Base-by-base conservation (phyloP, 1,140 invertebrate genomes). In the Anastatus disparis region DNA sequence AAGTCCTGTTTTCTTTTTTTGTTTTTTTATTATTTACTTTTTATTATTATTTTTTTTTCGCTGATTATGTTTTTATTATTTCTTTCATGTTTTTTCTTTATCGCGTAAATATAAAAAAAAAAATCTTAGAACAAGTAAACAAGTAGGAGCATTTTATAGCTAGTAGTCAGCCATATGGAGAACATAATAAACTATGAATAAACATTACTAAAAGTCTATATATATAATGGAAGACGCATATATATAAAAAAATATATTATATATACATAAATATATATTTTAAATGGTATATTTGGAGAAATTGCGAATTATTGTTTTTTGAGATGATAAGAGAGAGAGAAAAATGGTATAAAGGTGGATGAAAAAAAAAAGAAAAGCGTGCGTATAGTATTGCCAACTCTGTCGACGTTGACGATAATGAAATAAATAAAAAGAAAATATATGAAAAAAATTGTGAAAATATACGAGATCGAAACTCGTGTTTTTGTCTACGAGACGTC, bases 91-190 rank as follows among this genome's bases (percentile, higher is more conserved):
- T 73, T 58, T 71, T 59, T 52, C 71, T 72, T 62, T 52, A 73
- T 31, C n/a, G 61, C 53, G 38, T 70, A 73, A 52, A 72, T 67
- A 59, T 6, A 10, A 35, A 35, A 35, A 4, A 35, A 35, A 35
- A 35, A 35, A 35, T 6, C 10, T 35, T 6, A 35, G 4, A 35
- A 35, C 31, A 35, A 71, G 56, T 78, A 78, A 77, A 78, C 56
- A 73, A 73, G 76, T 83, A 82, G 77, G 75, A 79, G 78, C 79
- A 83, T 75, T 79, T 81, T 81, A 77, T 82, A 83, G 80, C 70
- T 81, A 79, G 73, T 84, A 84, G 81, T 81, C 81, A 82, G 78
- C 78, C 79, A 78, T 84, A 84, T 78, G 76, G 75, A 82, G 69
- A 80, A 75, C 78, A 75, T 82, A 80, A 79, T 80, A 83, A 82